Percentiles rank a stretch among this genome's conserved stretches.
Evolutionary conservation across 2,888 invertebrate genomes (phyloP).

Genomic region (Spisula solida): DNA sequence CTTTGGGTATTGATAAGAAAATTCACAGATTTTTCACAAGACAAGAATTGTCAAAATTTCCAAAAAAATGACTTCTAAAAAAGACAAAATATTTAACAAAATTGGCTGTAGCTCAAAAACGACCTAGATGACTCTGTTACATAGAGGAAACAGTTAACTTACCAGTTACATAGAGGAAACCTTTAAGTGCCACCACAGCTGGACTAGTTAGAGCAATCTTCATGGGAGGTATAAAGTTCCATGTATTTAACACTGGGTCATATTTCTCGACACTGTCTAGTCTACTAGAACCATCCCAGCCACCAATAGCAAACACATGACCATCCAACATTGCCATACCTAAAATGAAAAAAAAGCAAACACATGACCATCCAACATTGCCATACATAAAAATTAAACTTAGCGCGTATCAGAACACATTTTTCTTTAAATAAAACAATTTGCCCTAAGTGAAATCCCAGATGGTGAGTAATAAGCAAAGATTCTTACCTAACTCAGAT

Average conservation of each 20-base stretch:
- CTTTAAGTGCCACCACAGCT: constrained; percentile 88
- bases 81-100: too few species aligned
- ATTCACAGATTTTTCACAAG: too few species aligned
- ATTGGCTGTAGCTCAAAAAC: too few species aligned
- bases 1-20: too few species aligned
- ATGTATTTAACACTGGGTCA: constrained; percentile 87
- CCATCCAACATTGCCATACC: constrained; percentile 89
- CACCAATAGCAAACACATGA: constrained; percentile 88
- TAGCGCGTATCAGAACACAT: too few species aligned
- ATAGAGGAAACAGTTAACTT: constrained; percentile 30
- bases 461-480: too few species aligned
- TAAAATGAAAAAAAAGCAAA: constrained; percentile 87
- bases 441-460: too few species aligned
- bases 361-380: constrained; percentile 88
- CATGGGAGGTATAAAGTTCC: constrained; percentile 88
- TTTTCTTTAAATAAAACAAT: too few species aligned
- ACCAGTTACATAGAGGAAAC: constrained; percentile 88
- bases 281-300: constrained; percentile 88
- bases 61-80: too few species aligned
- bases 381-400: constrained; percentile 87
- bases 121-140: too few species aligned
- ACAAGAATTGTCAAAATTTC: too few species aligned
- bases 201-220: constrained; percentile 88
- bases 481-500: constrained; percentile 88
- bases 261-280: constrained; percentile 88